Base-by-base conservation (phyloP, 2,113 vertebrate species). In the Otocyon megalotis region DNA sequence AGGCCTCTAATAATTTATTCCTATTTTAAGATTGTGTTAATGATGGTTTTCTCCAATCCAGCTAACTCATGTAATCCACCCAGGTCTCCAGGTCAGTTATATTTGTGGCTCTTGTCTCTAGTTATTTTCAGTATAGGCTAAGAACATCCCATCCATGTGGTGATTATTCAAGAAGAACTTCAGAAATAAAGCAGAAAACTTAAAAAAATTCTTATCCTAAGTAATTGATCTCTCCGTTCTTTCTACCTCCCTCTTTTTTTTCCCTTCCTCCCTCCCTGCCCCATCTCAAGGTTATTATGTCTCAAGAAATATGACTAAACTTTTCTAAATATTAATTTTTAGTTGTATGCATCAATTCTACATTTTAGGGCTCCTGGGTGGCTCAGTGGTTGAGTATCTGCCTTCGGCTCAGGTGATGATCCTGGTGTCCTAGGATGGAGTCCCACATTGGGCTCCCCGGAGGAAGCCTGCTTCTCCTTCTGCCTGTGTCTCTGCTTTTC, bases 181-280 rank as follows among this genome's bases (percentile, higher is more conserved):
- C 14, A 94, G 88, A 93, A 97, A 85, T 43, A 82, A 92, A 93
- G 76, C 17, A 85, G 83, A 80, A 94, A 92, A 90, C 14, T 72
- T 69, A 3, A 37, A 80, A 85, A 71, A 67, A 37, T 58, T 93
- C 54, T 82, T 84, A 20, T 37, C 35, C 69, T 77, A 93, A 80
- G 28, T 71, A 91, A 79, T 54, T 95, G 22, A 58, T 77, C 60
- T 93, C 65, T 79, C 63, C 4, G 9, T 26, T 63, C 15, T 69
- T 24, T 82, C 24, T 17, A 32, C 87, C 14, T 24, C 13, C 24
- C 19, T 20, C 9, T 22, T 17, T 37, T 37, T 8, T 67, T 9
- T 71, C 17, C 35, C 11, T 88, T 1, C 35, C 15, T 81, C 6
- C 15, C 22, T 79, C 56, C 24, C 22, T 74, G 28, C 16, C 32